phyloP scores from a whole-genome alignment of 2,888 invertebrate genomes.

The Hermaeophaga mercurialis region DNA sequence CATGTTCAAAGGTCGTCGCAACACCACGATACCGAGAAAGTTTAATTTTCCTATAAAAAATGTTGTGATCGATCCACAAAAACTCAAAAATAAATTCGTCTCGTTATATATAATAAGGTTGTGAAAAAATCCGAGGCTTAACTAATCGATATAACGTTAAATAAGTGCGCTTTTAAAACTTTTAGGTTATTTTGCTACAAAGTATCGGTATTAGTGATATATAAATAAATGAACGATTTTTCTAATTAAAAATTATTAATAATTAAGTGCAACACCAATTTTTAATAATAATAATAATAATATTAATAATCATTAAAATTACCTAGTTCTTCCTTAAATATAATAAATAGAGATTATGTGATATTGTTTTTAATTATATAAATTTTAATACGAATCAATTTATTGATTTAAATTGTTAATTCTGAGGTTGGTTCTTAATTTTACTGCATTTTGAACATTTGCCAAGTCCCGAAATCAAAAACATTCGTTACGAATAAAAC shows the following conservation, averaged over 20 bases:
- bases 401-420: conserved; percentile 23
- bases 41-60: conserved; percentile 38
- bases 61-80: conserved; percentile 38
- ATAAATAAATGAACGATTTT: conserved; percentile 5
- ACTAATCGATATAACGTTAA: conserved; percentile 4
- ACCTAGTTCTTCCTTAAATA: conserved; percentile 38
- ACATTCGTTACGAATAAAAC: conserved; percentile 16
- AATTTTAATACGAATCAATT: conserved; percentile 20
- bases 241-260: too few species aligned
- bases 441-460: conserved; percentile 22
- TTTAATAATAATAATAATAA: conserved; percentile 10
- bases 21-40: conserved; percentile 23
- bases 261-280: conserved; percentile 27
- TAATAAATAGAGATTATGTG: conserved; percentile 37
- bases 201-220: conserved; percentile 14
- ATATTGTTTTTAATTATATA: conserved; percentile 29
- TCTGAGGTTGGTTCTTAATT: conserved; percentile 18
- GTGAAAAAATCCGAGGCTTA: conserved; percentile 32
- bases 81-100: conserved; percentile 1
- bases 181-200: conserved; percentile 26
- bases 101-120: conserved; percentile 24
- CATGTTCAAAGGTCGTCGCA: conserved; percentile 43
- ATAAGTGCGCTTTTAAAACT: conserved; percentile 1
- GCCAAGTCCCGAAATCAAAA: conserved; percentile 12
- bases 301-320: conserved; percentile 3